These are phyloP conservation scores for Lacerta agilis DNA, from an alignment of 2,797 vertebrate genomes.

Conservation along the genomic window DNA sequence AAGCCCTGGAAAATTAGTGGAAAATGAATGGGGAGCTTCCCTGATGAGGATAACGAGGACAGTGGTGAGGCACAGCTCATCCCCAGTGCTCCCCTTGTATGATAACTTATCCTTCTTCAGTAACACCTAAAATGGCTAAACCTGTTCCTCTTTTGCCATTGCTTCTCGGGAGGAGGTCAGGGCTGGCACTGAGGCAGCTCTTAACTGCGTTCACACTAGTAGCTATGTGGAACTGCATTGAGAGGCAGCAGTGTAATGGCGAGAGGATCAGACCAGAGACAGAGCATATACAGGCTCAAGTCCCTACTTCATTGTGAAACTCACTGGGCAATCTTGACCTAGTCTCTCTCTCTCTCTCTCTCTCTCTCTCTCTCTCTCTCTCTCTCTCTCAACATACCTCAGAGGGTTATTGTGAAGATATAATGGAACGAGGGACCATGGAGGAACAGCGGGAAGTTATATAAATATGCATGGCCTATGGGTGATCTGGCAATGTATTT, in stretches of 20 bases:
- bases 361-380: not conserved
- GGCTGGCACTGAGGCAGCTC: too few relatives aligned
- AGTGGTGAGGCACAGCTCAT: too few relatives aligned
- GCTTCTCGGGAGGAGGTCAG: too few relatives aligned
- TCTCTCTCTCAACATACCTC: not conserved
- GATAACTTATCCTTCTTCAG: too few relatives aligned
- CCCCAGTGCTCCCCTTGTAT: too few relatives aligned
- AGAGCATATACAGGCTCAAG: not conserved
- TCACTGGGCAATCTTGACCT: not conserved
- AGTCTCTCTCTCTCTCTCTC: not conserved
- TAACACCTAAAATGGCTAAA: too few relatives aligned
- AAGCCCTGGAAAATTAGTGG: too few relatives aligned
- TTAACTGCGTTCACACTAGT: too few relatives aligned
- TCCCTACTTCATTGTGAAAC: not conserved
- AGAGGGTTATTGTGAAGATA: not conserved
- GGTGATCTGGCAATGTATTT: slow-evolving; percentile 7
- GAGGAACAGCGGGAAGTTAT: not conserved
- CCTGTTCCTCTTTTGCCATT: too few relatives aligned
- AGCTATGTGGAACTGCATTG: not conserved
- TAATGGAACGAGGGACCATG: not conserved
- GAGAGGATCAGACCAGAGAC: not conserved
- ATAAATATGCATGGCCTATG: not conserved
- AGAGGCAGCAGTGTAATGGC: not conserved
- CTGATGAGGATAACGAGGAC: too few relatives aligned
- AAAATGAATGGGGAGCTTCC: too few relatives aligned